phyloP scores from a whole-genome alignment of 2,888 invertebrate species.

The Palloptera scutellata region DNA sequence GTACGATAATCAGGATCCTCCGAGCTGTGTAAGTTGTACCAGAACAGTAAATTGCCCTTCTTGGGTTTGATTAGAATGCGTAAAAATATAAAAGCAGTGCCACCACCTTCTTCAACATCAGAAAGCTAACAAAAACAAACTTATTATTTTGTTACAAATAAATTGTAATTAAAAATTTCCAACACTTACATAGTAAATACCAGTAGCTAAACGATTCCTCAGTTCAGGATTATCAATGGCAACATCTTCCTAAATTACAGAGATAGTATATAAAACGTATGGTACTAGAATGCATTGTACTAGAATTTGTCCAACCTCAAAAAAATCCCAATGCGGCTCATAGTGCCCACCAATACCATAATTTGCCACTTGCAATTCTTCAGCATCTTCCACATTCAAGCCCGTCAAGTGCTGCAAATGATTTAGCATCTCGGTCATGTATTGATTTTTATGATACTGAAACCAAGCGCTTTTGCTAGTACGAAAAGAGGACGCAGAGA shows the following conservation, averaged over 20 bases:
- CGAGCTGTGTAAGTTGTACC: slow-evolving; percentile 57
- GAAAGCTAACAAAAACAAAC: slow-evolving; percentile 77
- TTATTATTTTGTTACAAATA: background rate
- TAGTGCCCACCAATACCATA: slow-evolving; percentile 79
- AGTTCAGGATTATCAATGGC: no score
- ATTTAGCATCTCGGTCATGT: slow-evolving; percentile 64
- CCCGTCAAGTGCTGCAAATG: slow-evolving; percentile 73
- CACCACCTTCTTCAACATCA: slow-evolving; percentile 96
- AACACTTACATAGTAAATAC: slow-evolving; percentile 91
- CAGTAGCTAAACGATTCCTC: slow-evolving; percentile 94
- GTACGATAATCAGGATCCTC: slow-evolving; percentile 55
- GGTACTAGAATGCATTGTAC: no score
- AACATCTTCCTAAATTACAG: no score
- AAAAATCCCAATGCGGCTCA: slow-evolving; percentile 70
- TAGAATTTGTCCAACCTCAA: slow-evolving; percentile 37
- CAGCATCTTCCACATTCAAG: slow-evolving; percentile 68
- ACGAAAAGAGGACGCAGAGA: slow-evolving; percentile 77
- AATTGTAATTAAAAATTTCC: background rate
- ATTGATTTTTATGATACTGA: slow-evolving; percentile 42
- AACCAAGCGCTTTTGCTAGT: slow-evolving; percentile 72
- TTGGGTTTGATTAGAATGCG: slow-evolving; percentile 85
- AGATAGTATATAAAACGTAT: no score
- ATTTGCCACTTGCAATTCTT: slow-evolving; percentile 73
- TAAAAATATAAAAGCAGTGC: slow-evolving; percentile 93
- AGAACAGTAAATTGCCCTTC: slow-evolving; percentile 69